Percentiles rank a stretch among this genome's conserved stretches.
Evolutionary conservation across 1,140 invertebrate genomes (phyloP).

Genomic region (Aphelenchoides avenae): DNA sequence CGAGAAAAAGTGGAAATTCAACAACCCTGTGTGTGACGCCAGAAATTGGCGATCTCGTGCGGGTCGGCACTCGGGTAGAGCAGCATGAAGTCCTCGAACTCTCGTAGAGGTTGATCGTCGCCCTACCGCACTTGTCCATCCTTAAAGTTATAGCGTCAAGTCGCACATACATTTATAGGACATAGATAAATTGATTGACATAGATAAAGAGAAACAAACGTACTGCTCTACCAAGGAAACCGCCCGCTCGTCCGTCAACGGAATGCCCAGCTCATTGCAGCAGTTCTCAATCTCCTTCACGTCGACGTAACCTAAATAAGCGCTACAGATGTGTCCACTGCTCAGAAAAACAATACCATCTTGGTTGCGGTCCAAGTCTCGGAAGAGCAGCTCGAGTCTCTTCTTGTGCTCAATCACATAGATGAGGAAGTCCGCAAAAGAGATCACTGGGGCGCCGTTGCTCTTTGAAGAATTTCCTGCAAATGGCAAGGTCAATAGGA

Average conservation of each 20-base stretch:
- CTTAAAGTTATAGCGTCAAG: no score
- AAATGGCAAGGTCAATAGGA: conserved; percentile 9
- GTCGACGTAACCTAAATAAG: conserved; percentile 50
- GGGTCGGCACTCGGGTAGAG: conserved; percentile 83
- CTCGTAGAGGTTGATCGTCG: conserved; percentile 91
- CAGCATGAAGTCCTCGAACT: conserved; percentile 90
- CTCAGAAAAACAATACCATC: conserved; percentile 43
- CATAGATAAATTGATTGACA: conserved; percentile 8
- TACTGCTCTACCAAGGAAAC: conserved; percentile 60
- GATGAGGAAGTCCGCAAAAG: conserved; percentile 76
- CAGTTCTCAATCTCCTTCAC: conserved; percentile 49
- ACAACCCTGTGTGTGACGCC: no score
- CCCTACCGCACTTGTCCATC: conserved; percentile 77
- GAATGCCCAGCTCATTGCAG: conserved; percentile 59
- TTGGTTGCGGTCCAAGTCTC: conserved; percentile 50
- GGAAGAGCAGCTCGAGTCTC: conserved; percentile 46
- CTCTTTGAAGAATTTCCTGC: conserved; percentile 36
- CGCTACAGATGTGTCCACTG: no score
- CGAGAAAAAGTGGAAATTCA: no score
- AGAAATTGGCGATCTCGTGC: conserved; percentile 84
- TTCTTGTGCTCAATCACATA: conserved; percentile 51
- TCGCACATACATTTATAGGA: no score
- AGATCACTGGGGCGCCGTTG: conserved; percentile 77
- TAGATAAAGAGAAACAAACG: conserved; percentile 25
- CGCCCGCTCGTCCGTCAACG: conserved; percentile 60